Conservation (phyloP, 2,113 vertebrate genomes). For the Sprattus sprattus region DNA sequence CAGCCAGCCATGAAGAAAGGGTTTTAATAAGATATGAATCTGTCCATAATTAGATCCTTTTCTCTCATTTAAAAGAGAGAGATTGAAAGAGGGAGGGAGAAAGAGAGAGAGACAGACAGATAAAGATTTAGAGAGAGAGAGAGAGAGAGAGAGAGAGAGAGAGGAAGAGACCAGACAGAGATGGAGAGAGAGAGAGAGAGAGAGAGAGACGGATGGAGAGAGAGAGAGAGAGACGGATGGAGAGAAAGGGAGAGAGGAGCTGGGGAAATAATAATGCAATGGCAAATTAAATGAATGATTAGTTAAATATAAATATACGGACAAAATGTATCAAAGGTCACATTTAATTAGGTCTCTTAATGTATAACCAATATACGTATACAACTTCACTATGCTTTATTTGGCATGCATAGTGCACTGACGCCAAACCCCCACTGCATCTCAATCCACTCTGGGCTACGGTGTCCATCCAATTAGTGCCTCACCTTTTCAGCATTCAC, state of each 20-base stretch:
- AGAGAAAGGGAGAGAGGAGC: background rate
- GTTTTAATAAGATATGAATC: constrained; percentile 47
- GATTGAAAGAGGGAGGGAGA: background rate
- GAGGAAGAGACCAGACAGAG: accelerated
- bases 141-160: accelerated
- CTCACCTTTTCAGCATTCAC: background rate
- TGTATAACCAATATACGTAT: constrained; percentile 1
- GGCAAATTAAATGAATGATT: constrained; percentile 36
- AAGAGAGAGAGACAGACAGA: accelerated
- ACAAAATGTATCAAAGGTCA: constrained; percentile 21
- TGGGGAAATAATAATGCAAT: background rate
- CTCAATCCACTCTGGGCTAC: background rate
- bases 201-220: background rate
- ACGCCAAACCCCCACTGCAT: background rate
- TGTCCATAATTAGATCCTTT: constrained; percentile 40
- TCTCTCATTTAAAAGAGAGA: constrained; percentile 2
- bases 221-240: background rate
- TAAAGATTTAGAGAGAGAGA: too few relatives aligned
- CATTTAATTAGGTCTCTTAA: constrained; percentile 28
- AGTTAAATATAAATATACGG: constrained; percentile 34
- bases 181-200: background rate
- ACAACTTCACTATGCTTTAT: background rate
- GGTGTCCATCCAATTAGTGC: background rate
- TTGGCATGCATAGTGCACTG: background rate
- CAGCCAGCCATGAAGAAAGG: constrained; percentile 38